Percentiles rank a stretch among this genome's conserved stretches.
Conservation (phyloP, 2,797 vertebrate species). For the Protosalanx chinensis region DNA sequence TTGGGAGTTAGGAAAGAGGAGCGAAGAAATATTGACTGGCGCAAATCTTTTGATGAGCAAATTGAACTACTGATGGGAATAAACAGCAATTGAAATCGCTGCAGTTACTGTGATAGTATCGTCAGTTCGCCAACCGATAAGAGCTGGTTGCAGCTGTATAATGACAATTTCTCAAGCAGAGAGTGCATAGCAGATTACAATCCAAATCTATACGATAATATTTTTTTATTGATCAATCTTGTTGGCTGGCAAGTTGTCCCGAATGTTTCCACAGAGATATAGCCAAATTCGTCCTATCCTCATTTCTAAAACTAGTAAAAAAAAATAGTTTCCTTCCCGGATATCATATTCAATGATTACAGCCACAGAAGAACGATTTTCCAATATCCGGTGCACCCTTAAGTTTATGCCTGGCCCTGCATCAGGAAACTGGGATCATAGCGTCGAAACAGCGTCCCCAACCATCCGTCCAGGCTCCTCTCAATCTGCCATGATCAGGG, state of each 20-base stretch:
- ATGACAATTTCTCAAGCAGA: conserved; percentile 39
- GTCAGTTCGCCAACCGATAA: neutral
- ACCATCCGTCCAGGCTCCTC: neutral
- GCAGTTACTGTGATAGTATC: conserved; percentile 26
- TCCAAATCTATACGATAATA: conserved; percentile 55
- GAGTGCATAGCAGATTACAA: conserved; percentile 59
- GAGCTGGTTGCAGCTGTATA: neutral
- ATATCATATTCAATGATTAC: conserved; percentile 57
- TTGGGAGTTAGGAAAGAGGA: conserved; percentile 24
- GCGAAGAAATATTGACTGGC: conserved; percentile 33
- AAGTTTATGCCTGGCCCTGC: conserved; percentile 63
- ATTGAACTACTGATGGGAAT: conserved; percentile 7
- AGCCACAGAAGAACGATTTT: conserved; percentile 66
- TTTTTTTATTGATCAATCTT: conserved; percentile 56
- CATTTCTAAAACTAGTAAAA: neutral
- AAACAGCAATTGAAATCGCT: conserved; percentile 6
- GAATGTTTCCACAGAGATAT: neutral
- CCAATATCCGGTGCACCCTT: conserved; percentile 73
- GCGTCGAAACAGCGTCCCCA: conserved; percentile 31
- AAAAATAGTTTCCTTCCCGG: conserved; percentile 29
- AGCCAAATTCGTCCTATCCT: neutral
- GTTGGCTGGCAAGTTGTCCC: neutral
- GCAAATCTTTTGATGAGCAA: conserved; percentile 23
- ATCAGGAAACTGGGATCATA: conserved; percentile 62
- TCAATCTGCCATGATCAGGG: conserved; percentile 12